phyloP scores from a whole-genome alignment of 2,113 vertebrate genomes.

The Asarcornis scutulata region DNA sequence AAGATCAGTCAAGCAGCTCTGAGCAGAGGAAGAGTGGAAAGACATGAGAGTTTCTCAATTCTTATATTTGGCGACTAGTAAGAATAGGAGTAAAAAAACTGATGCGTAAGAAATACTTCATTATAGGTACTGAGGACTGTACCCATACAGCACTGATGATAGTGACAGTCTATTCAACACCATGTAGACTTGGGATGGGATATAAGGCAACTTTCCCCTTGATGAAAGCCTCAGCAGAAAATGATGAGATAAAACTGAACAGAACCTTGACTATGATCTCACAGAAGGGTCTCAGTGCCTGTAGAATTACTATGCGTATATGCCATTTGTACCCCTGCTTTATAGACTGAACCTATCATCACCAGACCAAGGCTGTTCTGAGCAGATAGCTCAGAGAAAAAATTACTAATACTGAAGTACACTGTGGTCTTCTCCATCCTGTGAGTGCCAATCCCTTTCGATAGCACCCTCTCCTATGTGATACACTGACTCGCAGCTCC shows the following conservation, averaged over 20 bases:
- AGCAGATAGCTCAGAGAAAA: not conserved
- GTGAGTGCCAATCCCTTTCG: not conserved
- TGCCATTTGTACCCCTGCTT: not conserved
- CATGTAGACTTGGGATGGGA: not conserved
- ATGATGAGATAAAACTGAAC: not conserved
- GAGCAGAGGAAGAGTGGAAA: conserved; percentile 21
- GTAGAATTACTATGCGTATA: conserved; percentile 5
- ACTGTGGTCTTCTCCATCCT: not conserved
- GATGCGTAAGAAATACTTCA: not conserved
- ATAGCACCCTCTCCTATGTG: not conserved
- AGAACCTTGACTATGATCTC: not conserved
- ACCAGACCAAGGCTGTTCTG: not conserved
- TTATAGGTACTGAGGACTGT: not conserved
- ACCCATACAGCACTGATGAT: not conserved
- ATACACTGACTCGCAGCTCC: conserved; percentile 4
- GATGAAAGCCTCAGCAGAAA: conserved; percentile 18
- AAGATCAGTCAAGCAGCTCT: conserved; percentile 18
- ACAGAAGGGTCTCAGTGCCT: not conserved
- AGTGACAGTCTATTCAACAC: not conserved
- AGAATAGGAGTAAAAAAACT: not conserved
- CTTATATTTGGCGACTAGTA: not conserved
- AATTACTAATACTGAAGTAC: not conserved
- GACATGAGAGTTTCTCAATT: not conserved
- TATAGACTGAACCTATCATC: not conserved
- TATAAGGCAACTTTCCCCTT: not conserved